phyloP scores from a whole-genome alignment of 2,888 invertebrate species.

The Dryobotodes eremita region DNA sequence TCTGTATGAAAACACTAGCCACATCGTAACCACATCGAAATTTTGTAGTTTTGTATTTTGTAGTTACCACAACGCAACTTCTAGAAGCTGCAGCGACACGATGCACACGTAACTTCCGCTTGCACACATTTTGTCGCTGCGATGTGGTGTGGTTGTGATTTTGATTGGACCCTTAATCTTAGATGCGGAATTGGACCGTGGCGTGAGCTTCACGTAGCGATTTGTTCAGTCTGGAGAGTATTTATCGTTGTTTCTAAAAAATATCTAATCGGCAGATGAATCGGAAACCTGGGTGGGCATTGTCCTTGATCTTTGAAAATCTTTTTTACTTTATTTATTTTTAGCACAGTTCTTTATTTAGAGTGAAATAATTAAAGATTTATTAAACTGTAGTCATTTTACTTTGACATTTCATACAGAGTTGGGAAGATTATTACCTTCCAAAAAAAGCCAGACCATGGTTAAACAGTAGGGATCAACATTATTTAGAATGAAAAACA shows the following conservation, averaged over 20 bases:
- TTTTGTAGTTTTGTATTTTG: too few species aligned
- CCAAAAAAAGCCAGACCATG: not conserved
- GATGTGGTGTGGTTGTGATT: not conserved
- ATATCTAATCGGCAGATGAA: conserved; percentile 21
- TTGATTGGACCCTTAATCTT: not conserved
- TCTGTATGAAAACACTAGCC: too few species aligned
- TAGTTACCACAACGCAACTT: too few species aligned
- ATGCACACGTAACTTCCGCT: not conserved
- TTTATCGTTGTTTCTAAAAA: conserved; percentile 13
- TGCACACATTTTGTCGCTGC: not conserved
- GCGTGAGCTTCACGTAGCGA: not conserved
- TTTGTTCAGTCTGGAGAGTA: not conserved
- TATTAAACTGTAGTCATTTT: not conserved
- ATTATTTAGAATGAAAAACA: not conserved
- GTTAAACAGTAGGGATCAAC: not conserved
- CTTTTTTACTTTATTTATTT: conserved; percentile 12
- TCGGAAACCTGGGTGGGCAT: conserved; percentile 4
- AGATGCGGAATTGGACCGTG: not conserved
- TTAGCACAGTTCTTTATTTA: not conserved
- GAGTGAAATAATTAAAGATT: not conserved
- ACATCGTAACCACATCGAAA: too few species aligned
- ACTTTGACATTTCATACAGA: not conserved
- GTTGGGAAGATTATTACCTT: not conserved
- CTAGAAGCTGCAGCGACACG: too few species aligned
- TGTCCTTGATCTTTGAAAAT: conserved; percentile 9